These are phyloP conservation scores for Ectobius pallidus DNA, from an alignment of 2,888 invertebrate species.

Conservation along the genomic window DNA sequence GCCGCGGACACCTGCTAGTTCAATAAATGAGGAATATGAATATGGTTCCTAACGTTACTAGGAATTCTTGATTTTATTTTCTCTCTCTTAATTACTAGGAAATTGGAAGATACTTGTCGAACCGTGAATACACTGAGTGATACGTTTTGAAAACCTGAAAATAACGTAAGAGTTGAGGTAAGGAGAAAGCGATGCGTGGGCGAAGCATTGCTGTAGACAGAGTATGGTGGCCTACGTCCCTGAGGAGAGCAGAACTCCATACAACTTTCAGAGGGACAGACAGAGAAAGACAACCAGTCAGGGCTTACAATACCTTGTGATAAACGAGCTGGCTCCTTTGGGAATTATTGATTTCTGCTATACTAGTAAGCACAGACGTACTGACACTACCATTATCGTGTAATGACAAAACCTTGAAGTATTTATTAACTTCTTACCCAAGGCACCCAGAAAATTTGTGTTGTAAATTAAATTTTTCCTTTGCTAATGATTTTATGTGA, in stretches of 20 bases:
- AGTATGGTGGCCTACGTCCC: neutral
- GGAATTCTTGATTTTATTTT: too few species aligned
- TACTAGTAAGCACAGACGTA: neutral
- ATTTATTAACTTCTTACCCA: neutral
- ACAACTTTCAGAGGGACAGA: conserved; percentile 1
- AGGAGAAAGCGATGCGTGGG: neutral
- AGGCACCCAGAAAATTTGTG: too few species aligned
- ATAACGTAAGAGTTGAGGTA: neutral
- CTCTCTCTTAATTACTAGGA: too few species aligned
- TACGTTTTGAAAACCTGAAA: neutral
- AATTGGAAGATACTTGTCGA: too few species aligned
- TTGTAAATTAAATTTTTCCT: too few species aligned
- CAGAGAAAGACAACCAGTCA: neutral
- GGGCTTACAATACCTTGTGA: conserved; percentile 8
- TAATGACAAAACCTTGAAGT: neutral
- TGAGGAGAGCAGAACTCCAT: neutral
- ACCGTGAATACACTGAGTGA: too few species aligned
- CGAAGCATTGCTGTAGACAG: neutral
- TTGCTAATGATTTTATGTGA: too few species aligned
- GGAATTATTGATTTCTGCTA: conserved; percentile 1
- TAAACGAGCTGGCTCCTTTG: conserved; percentile 18
- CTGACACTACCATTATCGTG: neutral
- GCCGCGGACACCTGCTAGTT: too few species aligned
- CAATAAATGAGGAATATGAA: too few species aligned
- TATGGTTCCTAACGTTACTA: too few species aligned